These are phyloP conservation scores for Montipora capricornis DNA, from an alignment of 64 coral and sea anemone genomes.

Conservation along the genomic window DNA sequence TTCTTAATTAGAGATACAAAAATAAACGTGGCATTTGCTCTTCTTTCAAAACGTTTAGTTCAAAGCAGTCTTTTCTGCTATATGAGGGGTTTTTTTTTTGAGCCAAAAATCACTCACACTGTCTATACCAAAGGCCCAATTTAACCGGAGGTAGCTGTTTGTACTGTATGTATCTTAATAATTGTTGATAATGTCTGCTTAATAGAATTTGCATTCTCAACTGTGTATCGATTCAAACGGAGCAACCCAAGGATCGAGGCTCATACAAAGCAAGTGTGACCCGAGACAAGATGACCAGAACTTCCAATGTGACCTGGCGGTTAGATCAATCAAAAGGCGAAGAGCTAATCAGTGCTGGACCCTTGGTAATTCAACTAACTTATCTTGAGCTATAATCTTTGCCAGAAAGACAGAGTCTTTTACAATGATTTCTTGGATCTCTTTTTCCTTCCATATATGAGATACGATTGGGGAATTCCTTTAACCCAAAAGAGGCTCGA, in stretches of 20 bases:
- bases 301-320: slow-evolving; percentile 91
- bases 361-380: neutral
- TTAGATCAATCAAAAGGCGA: slow-evolving; percentile 89
- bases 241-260: slow-evolving; percentile 52
- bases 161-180: neutral
- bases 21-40: too few species aligned
- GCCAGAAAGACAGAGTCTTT: too few species aligned
- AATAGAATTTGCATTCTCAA: slow-evolving; percentile 74
- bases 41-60: too few species aligned
- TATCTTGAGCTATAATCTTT: neutral
- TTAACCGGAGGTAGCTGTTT: neutral
- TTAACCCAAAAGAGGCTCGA: too few species aligned
- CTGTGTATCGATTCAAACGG: slow-evolving; percentile 96
- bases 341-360: slow-evolving; percentile 86
- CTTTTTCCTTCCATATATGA: too few species aligned
- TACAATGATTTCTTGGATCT: too few species aligned
- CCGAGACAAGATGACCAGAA: slow-evolving; percentile 84
- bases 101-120: neutral
- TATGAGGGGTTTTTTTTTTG: neutral
- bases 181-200: neutral
- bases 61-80: too few species aligned
- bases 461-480: too few species aligned
- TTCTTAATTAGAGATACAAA: too few species aligned
- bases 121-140: neutral
- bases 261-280: slow-evolving; percentile 87